These are phyloP conservation scores for Tribolium madens DNA, from an alignment of 1,140 invertebrate species.

Conservation along the genomic window DNA sequence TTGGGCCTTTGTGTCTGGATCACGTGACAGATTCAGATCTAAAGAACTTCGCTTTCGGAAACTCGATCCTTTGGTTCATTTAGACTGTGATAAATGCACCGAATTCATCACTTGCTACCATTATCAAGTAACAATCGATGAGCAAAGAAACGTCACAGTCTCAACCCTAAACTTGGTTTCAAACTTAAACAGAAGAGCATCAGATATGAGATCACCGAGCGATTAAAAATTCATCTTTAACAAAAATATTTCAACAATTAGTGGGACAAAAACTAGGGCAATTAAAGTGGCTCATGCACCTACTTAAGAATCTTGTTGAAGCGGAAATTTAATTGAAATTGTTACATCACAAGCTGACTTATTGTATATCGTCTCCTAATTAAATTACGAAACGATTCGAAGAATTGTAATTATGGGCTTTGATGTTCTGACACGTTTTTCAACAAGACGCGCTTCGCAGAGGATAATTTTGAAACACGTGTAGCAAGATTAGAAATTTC, in stretches of 20 bases:
- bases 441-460: background rate
- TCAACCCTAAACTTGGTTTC: background rate
- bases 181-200: background rate
- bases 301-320: background rate
- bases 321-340: slow-evolving; percentile 29
- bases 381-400: slow-evolving; percentile 19
- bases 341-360: slow-evolving; percentile 1
- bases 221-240: background rate
- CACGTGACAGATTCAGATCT: slow-evolving; percentile 1
- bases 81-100: slow-evolving; percentile 22
- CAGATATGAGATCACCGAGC: background rate
- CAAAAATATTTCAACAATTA: background rate
- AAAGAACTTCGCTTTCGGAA: slow-evolving; percentile 24
- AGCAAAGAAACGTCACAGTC: background rate
- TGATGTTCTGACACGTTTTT: slow-evolving; percentile 1
- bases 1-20: slow-evolving; percentile 3
- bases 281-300: slow-evolving; percentile 3
- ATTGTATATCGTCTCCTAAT: slow-evolving; percentile 13
- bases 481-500: no score
- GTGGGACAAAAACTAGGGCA: slow-evolving; percentile 1
- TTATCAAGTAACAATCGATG: background rate
- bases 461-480: no score
- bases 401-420: slow-evolving; percentile 3
- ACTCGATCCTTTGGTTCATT: background rate
- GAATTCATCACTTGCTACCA: slow-evolving; percentile 7